Evolutionary conservation across 1,140 invertebrate genomes (phyloP), one percentile per base, ranked within the genome.

Genomic region (Zaprionus nigranus): DNA sequence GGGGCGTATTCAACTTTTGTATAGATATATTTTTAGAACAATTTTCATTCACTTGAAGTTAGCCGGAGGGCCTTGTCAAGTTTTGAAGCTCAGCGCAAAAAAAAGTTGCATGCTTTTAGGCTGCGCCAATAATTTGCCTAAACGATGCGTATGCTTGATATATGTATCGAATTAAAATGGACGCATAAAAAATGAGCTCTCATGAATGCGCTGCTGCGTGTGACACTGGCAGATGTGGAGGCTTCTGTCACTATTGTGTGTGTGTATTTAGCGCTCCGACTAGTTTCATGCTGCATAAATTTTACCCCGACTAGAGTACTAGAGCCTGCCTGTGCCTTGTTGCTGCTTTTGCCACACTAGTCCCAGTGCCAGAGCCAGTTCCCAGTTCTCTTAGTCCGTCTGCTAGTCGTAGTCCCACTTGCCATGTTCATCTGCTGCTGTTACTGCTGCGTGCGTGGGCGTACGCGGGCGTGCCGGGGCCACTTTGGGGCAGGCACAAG

Each of bases 121-220:
- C 49, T 58, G 49, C 20, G 12, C 22, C 53, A 49, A 67, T 77
- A 64, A 80, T 70, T 68, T 59, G 43, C 49, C 78, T 60, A 73
- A 77, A n/a, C 61, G 51, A 70, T 65, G 28, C 30, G 30, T 20
- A 54, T 17, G 30, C 64, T 22, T n/a, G n/a, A n/a, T n/a, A n/a
- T n/a, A n/a, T n/a, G n/a, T n/a, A n/a, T 90, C 85, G 84, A 88
- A 88, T 88, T 90, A 88, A 90, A 90, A 81, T 84, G 78, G 15
- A 53, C 51, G 71, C 40, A 53, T 65, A 77, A 72, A 78, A 72
- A 67, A 76, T 77, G 46, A 51, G 51, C 53, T 67, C 53, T 67
- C 63, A 61, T 72, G 46, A 79, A 79, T 77, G 46, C 63, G 77
- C 64, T 66, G 56, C 54, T 85, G 72, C 78, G 75, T 81, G 78